Evolutionary conservation across 1,140 invertebrate species (phyloP), one percentile per base, ranked within the genome.

Genomic region (Drosophila bipectinata): DNA sequence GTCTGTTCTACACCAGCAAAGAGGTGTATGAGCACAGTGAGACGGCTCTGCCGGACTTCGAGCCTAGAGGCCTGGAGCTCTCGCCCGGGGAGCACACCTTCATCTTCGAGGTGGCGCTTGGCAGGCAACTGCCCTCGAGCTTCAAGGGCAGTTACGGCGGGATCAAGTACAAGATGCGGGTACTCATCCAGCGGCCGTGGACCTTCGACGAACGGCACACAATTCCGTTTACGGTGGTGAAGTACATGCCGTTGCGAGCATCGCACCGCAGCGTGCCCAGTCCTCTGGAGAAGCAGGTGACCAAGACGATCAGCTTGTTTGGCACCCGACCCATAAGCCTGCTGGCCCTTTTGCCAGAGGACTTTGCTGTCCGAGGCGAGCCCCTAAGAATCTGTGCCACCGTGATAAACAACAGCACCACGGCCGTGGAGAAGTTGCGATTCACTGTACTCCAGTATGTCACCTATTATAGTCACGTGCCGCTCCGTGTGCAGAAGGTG

Each of bases 111-210:
- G 79, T 90, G 18, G 72, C 77, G 4, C 69, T 92, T 18, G 76
- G 84, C 12, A 60, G 68, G 0, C 69, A 76, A 53, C 41, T 92
- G 5, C 91, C 91, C 1, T 91, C 90, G 2, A 90, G 78, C 30
- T 92, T 92, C 21, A 71, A 78, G 37, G 91, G 91, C 26, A 91
- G 77, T 28, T 79, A 91, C 45, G 91, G 91, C 47, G 88, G 78
- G 12, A 92, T 92, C 45, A 92, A 92, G 57, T 92, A 92, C 64
- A 91, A 91, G 69, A 79, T 92, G 72, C 80, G 91, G n/a, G 54
- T 92, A 12, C 75, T 91, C 6, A 89, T 92, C 6, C 90, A 90
- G 49, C 56, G 81, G 1, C 85, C 90, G 6, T 92, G 91, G 91
- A 89, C 85, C 1, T 91, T 91, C 14, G 89, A 91, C 48, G 87